Base-by-base conservation (phyloP, 2,888 invertebrate species). In the Itoplectis maculator region DNA sequence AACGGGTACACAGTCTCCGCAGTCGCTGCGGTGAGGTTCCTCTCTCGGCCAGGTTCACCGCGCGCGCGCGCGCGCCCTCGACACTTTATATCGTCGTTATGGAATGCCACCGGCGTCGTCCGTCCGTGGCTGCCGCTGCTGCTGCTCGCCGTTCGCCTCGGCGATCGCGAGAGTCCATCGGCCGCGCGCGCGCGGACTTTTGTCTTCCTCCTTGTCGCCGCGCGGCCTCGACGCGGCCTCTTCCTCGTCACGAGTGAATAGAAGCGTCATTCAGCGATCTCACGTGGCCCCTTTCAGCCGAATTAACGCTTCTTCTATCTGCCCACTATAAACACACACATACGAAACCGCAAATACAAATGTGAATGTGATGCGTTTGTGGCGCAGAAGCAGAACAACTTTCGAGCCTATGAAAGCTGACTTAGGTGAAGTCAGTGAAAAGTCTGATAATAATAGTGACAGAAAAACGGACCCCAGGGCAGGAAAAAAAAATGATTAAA, bases 221-320 rank as follows among this genome's bases (percentile, higher is more conserved):
- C 73, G 29, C 80, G 77, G 54, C 73, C 47, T 69, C 69, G 37
- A 63, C 65, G 40, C n/a, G n/a, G n/a, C n/a, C n/a, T 70, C 74
- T 42, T 70, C 42, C 70, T 79, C 66, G 54, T 66, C n/a, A 29
- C 49, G 11, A 29, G 75, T 79, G 82, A 82, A 82, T 82, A 79
- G 78, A 82, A 78, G 69, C 73, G 63, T 78, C 82, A 79, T 79
- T 82, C 79, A 70, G 56, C 47, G 74, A 69, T 78, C 80, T 65
- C 65, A 54, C 65, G 70, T 37, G 74, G 51, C 59, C 56, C 74
- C 74, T 79, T 78, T 82, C 59, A 75, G 51, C 29, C 74, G 65
- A 66, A 42, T 78, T 74, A 73, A 73, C 61, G 35, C 29, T 42
- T 35, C 47, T 56, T 35, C 35, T 65, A 49, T 45, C 23, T 59